Evolutionary conservation across 2,113 vertebrate genomes (phyloP).

Genomic region (Odobenus rosmarus): DNA sequence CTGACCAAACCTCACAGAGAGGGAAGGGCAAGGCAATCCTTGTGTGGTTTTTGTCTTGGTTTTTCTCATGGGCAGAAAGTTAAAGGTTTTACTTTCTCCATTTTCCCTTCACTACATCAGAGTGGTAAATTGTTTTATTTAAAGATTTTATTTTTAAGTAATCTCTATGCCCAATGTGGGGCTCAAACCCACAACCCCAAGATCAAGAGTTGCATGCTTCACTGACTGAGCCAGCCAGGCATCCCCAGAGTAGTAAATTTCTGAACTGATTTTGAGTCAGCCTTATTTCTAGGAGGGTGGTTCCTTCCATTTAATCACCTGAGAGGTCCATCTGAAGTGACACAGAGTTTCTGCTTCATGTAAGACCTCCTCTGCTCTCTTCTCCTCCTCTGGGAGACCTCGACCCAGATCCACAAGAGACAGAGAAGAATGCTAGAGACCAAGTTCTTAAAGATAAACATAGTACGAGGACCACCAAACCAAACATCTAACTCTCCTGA

Average conservation of each 20-base stretch:
- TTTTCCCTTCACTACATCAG: not conserved
- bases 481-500: not conserved
- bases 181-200: no score
- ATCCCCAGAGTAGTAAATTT: not conserved
- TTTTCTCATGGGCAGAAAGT: not conserved
- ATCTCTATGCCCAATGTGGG: no score
- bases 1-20: not conserved
- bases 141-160: no score
- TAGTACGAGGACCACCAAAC: not conserved
- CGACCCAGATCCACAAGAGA: not conserved
- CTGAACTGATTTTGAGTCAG: not conserved
- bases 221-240: no score
- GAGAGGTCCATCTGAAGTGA: not conserved
- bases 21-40: not conserved
- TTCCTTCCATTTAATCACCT: not conserved
- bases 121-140: not conserved
- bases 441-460: conserved; percentile 11
- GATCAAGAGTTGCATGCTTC: no score
- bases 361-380: not conserved
- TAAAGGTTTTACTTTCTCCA: not conserved
- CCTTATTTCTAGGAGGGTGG: not conserved
- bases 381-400: not conserved
- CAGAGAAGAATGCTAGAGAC: not conserved
- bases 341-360: not conserved
- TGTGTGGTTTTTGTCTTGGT: not conserved